These are phyloP conservation scores for Choristoneura fumiferana DNA, from an alignment of 1,140 invertebrate genomes.

Conservation along the genomic window DNA sequence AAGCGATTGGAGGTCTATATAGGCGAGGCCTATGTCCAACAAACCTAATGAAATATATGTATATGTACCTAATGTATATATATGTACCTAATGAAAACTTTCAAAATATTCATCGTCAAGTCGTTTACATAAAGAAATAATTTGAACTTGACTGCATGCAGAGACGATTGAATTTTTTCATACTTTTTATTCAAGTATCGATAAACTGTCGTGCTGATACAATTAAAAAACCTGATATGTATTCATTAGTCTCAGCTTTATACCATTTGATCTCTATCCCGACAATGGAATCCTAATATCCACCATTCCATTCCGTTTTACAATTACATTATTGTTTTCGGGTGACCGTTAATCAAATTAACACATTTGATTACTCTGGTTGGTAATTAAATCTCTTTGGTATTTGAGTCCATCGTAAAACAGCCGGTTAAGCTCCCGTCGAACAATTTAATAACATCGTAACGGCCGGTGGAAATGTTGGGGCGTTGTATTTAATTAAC, in stretches of 20 bases:
- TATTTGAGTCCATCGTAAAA: slow-evolving; percentile 53
- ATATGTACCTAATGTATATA: too few relatives aligned
- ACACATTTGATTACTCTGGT: slow-evolving; percentile 38
- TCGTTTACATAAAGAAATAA: too few relatives aligned
- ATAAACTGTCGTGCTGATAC: too few relatives aligned
- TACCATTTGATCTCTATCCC: neutral
- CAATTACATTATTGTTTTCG: slow-evolving; percentile 8
- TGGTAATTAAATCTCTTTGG: slow-evolving; percentile 42
- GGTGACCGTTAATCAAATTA: slow-evolving; percentile 31
- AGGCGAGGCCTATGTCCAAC: too few relatives aligned
- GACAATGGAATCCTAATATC: slow-evolving; percentile 12
- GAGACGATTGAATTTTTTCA: too few relatives aligned
- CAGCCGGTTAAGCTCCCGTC: slow-evolving; percentile 52
- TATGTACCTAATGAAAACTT: too few relatives aligned
- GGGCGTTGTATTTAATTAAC: slow-evolving; percentile 68
- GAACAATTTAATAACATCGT: slow-evolving; percentile 74
- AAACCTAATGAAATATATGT: too few relatives aligned
- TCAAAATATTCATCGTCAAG: too few relatives aligned
- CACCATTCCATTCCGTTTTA: neutral
- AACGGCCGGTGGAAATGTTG: slow-evolving; percentile 59
- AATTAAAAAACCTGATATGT: too few relatives aligned
- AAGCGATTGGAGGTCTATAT: too few relatives aligned
- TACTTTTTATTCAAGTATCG: too few relatives aligned
- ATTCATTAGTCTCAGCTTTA: neutral
- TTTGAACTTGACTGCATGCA: too few relatives aligned